A percentile compares a stretch with the other conserved stretches of the same genome.
phyloP scores from a whole-genome alignment of 2,113 vertebrate species.

The Bucco capensis region DNA sequence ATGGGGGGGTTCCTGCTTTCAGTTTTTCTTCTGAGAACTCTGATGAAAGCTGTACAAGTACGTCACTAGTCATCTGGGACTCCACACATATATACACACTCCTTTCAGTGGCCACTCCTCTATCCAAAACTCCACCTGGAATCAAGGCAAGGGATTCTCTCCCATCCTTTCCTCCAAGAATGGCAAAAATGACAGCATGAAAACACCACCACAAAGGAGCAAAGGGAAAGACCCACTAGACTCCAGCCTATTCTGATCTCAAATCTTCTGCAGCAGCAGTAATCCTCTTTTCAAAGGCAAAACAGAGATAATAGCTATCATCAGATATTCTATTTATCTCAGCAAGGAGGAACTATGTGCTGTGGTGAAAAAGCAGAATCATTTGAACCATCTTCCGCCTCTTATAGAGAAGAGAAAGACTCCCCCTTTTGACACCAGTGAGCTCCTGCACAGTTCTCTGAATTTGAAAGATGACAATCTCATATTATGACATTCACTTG shows the following conservation, averaged over 20 bases:
- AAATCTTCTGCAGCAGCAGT: background rate
- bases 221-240: background rate
- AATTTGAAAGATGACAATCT: background rate
- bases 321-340: background rate
- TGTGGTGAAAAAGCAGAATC: background rate
- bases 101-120: background rate
- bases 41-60: background rate
- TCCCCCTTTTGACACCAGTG: constrained; percentile 47
- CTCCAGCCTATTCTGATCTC: background rate
- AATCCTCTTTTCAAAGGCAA: background rate
- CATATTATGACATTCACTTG: background rate
- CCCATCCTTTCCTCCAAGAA: background rate
- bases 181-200: background rate
- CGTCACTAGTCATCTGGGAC: background rate
- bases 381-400: background rate
- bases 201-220: background rate
- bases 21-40: background rate
- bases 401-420: background rate
- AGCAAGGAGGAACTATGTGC: background rate
- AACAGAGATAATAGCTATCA: background rate
- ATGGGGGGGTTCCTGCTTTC: background rate
- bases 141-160: background rate
- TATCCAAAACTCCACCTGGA: background rate
- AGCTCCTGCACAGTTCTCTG: constrained; percentile 8
- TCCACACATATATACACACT: background rate